Percentiles rank a stretch among this genome's conserved stretches.
Evolutionary conservation across 1,140 invertebrate species (phyloP).

Genomic region (Ectropis grisescens): DNA sequence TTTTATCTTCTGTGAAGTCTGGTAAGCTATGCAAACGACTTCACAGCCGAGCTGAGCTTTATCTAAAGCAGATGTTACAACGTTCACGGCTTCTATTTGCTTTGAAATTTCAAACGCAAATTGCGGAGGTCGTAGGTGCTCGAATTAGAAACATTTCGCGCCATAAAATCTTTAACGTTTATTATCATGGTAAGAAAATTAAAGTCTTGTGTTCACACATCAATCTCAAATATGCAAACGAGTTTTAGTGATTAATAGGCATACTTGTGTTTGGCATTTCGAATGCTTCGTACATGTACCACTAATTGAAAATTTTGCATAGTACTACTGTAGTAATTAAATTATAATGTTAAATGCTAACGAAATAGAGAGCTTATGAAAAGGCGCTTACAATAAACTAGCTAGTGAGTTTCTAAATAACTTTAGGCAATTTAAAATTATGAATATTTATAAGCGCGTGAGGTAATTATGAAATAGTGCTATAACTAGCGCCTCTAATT

Average conservation of each 20-base stretch:
- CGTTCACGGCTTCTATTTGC: conserved; percentile 23
- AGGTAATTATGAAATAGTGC: too few relatives aligned
- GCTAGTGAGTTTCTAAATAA: too few relatives aligned
- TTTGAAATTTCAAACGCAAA: conserved; percentile 47
- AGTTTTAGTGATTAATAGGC: conserved; percentile 30
- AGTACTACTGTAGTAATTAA: conserved; percentile 14
- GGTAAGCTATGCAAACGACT: conserved; percentile 24
- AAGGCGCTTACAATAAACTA: too few relatives aligned
- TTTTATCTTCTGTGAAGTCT: conserved; percentile 15
- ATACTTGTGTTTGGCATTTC: conserved; percentile 19
- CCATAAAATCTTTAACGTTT: conserved; percentile 37
- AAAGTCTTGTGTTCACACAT: conserved; percentile 12
- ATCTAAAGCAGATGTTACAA: conserved; percentile 27
- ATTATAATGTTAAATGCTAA: conserved; percentile 1
- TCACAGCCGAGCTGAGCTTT: conserved; percentile 19
- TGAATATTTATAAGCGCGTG: too few relatives aligned
- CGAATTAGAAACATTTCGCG: conserved; percentile 32
- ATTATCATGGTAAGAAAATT: conserved; percentile 34
- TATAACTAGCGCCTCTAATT: too few relatives aligned
- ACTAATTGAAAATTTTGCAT: conserved; percentile 21
- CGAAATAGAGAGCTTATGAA: too few relatives aligned
- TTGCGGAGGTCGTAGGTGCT: conserved; percentile 32
- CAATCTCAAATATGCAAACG: conserved; percentile 36
- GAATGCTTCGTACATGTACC: conserved; percentile 8
- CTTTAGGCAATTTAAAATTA: too few relatives aligned